Base-by-base conservation (phyloP, 2,888 invertebrate species). In the Minunthozetes semirufus region DNA sequence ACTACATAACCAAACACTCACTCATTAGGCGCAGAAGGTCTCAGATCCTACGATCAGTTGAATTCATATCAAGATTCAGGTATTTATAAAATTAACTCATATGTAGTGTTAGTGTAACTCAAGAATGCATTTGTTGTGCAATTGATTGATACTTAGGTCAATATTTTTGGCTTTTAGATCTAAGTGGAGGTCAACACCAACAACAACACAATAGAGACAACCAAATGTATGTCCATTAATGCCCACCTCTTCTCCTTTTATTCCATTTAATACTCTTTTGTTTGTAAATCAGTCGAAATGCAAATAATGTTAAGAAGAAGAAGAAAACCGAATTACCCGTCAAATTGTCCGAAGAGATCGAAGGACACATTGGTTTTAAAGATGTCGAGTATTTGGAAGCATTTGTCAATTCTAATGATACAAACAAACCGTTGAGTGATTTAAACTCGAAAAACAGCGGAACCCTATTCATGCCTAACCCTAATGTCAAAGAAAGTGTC, bases 301-400 rank as follows among this genome's bases (percentile, higher is more conserved):
- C 42, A 6, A 29, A 25, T 17, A 59, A 48, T 17, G 27, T 25
- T 8, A 75, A 75, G 75, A 75, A 75, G 75, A 68, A 70, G 53
- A 75, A 71, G 71, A 75, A 53, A 61, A 19, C 42, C 19, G 72
- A 42, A 19, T 33, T n/a, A 42, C 27, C 50, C n/a, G 48, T 29
- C 29, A 53, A 19, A 25, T 46, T 42, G 42, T 56, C 76, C 9
- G 56, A 76, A 59, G 46, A 76, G 0, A 71, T 75, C 17, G 75
- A 75, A n/a, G 76, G 75, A n/a, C 71, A 75, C 38, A 71, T 76
- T 61, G 76, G 76, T n/a, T 50, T 56, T 19, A 70, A 76, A 66
- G 75, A 76, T 25, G 48, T 76, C n/a, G 68, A 75, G 13, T 68
- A 48, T 72, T 72, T 76, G 22, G 73, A 29, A 19, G 46, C 27